Base-by-base conservation (phyloP, 2,113 vertebrate genomes). In the Gavia stellata region DNA sequence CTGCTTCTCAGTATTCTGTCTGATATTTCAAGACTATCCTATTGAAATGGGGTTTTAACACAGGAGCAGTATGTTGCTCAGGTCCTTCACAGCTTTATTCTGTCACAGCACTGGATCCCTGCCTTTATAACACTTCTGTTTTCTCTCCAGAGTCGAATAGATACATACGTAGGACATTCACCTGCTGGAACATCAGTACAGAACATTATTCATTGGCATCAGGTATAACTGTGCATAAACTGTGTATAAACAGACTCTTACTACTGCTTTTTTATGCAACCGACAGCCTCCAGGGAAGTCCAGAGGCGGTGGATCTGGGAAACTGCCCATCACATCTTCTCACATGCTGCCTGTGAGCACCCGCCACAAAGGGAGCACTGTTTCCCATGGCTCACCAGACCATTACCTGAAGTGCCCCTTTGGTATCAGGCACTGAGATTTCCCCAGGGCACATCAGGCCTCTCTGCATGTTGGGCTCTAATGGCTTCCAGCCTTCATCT, bases 161-260 rank as follows among this genome's bases (percentile, higher is more conserved):
- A 97, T 44, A 5, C 1, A 1, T 94, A 93, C 0, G 85, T 86
- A 40, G 94, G 56, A 88, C 95, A 97, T 28, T 92, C 26, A 6
- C 96, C 96, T 13, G 96, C 96, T 42, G 96, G 96, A 74, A 86
- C 94, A 26, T 97, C 96, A 3, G 90, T 14, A 29, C 88, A 97
- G 49, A 61, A 97, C 34, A 2, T 94, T 10, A 9, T 97, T 21
- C 96, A 97, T 1, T 97, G 96, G 96, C 78, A 12, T 14, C 96
- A 97, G 96, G 96, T 97, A 97, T 21, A 82, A 80, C 3, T 15
- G 14, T 3, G 0, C 6, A 34, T n/a, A n/a, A n/a, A n/a, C 33
- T 85, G 56, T 1, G 0, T 4, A 49, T 15, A 38, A 81, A 67
- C 17, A 4, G 3, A 17, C 55, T 29, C 45, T 58, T 10, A 33